phyloP scores from a whole-genome alignment of 2,888 invertebrate genomes.

The Phorcus lineatus region DNA sequence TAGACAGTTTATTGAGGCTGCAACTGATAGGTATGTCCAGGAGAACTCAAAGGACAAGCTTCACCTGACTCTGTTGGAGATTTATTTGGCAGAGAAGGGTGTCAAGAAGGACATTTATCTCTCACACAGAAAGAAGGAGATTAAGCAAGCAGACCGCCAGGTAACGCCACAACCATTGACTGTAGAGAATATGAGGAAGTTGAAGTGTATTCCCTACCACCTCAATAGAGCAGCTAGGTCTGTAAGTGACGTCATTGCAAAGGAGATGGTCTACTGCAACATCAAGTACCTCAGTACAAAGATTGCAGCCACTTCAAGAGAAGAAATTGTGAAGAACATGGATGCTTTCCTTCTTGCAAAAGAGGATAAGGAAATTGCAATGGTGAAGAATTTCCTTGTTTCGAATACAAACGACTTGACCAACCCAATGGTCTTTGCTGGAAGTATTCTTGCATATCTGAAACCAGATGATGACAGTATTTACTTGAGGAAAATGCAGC shows the following conservation, averaged over 20 bases:
- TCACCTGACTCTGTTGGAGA: constrained; percentile 58
- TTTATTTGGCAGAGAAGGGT: constrained; percentile 58
- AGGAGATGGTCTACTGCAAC: constrained; percentile 57
- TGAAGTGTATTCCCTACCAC: constrained; percentile 62
- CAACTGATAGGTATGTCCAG: constrained; percentile 53
- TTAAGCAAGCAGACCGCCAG: constrained; percentile 68
- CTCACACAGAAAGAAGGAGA: constrained; percentile 54
- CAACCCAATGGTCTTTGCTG: constrained; percentile 48
- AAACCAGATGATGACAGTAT: constrained; percentile 34
- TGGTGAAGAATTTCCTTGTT: constrained; percentile 75
- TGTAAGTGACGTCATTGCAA: constrained; percentile 45
- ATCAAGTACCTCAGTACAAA: constrained; percentile 58
- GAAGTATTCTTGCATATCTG: constrained; percentile 53
- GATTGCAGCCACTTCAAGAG: constrained; percentile 64
- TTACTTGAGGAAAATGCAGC: constrained; percentile 45
- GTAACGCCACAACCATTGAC: constrained; percentile 62
- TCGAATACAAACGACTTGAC: constrained; percentile 44
- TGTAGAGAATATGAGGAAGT: constrained; percentile 56
- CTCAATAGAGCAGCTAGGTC: constrained; percentile 43
- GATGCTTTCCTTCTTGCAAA: constrained; percentile 88
- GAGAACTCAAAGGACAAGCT: constrained; percentile 47
- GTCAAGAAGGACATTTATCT: constrained; percentile 62
- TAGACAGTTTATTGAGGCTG: constrained; percentile 69
- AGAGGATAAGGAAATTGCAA: constrained; percentile 85
- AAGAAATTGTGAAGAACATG: constrained; percentile 83